phyloP scores from a whole-genome alignment of 1,140 invertebrate species.

The Belonocnema kinseyi region DNA sequence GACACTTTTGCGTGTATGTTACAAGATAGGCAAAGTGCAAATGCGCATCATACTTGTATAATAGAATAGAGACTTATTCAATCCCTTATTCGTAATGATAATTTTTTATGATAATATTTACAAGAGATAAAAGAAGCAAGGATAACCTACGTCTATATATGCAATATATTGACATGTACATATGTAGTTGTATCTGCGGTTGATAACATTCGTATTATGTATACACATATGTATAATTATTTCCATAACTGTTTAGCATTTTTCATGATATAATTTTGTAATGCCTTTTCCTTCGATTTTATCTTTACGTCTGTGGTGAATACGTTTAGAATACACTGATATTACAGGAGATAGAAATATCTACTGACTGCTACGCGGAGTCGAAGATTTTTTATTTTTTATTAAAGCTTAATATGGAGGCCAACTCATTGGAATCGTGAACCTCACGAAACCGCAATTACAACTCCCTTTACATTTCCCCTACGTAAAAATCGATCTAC shows the following conservation, averaged over 20 bases:
- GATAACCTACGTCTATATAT: constrained; percentile 35
- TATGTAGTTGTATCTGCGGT: constrained; percentile 20
- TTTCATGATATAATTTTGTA: background rate
- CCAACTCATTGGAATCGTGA: constrained; percentile 26
- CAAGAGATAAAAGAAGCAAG: constrained; percentile 62
- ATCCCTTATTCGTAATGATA: constrained; percentile 31
- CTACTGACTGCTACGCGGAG: constrained; percentile 18
- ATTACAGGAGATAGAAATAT: constrained; percentile 23
- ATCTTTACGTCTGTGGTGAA: background rate
- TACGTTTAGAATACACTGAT: constrained; percentile 26
- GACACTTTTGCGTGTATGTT: constrained; percentile 12
- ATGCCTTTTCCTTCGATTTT: background rate
- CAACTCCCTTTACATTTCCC: background rate
- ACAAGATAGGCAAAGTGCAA: constrained; percentile 21
- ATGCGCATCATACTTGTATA: background rate
- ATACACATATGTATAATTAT: constrained; percentile 12
- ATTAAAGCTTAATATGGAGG: constrained; percentile 23
- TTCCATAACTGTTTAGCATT: constrained; percentile 22
- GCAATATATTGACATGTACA: constrained; percentile 20
- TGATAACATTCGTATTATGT: constrained; percentile 22
- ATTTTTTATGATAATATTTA: constrained; percentile 58
- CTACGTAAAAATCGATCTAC: constrained; percentile 17
- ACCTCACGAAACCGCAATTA: constrained; percentile 1
- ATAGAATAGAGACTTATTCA: background rate
- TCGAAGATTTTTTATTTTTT: background rate